Conservation (phyloP, 1,140 invertebrate genomes). For the Aporrectodea caliginosa region DNA sequence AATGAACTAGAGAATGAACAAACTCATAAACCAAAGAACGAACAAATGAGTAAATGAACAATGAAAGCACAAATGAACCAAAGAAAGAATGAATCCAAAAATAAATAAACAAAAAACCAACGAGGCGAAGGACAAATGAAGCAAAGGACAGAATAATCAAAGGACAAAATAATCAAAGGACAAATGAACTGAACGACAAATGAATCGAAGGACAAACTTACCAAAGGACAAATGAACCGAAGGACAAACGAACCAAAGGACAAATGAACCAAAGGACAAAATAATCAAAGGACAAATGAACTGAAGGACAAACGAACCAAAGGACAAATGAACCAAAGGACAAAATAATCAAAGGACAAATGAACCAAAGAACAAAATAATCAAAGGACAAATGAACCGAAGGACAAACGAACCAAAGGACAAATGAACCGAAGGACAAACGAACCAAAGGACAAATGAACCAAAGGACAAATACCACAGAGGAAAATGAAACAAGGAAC, state of each 20-base stretch:
- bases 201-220: background rate
- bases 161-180: background rate
- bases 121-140: background rate
- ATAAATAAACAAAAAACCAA: background rate
- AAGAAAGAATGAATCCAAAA: background rate
- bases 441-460: constrained; percentile 7
- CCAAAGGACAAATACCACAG: background rate
- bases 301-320: background rate
- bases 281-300: constrained; percentile 5
- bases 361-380: too few species aligned
- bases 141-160: background rate
- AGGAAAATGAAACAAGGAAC: background rate
- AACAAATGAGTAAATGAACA: background rate
- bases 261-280: too few species aligned
- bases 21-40: background rate
- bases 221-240: background rate
- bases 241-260: too few species aligned
- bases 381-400: too few species aligned
- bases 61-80: background rate
- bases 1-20: background rate
- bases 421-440: background rate
- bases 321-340: too few species aligned
- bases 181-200: background rate
- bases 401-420: too few species aligned
- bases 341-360: too few species aligned